Conservation (phyloP, 2,797 vertebrate species). For the Oryzias dopingdopingensis region DNA sequence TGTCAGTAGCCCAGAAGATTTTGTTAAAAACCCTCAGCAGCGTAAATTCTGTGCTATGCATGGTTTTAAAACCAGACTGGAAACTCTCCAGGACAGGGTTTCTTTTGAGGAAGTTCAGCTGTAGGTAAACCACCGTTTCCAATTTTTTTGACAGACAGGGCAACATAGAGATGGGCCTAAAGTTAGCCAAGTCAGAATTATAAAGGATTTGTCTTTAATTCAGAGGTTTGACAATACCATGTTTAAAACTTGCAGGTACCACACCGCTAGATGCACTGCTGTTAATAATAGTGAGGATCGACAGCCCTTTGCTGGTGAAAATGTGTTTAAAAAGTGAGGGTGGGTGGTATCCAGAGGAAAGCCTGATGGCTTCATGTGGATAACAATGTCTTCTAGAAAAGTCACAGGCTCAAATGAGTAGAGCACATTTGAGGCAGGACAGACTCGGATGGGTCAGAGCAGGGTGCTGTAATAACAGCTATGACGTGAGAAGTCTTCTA, state of each 20-base stretch:
- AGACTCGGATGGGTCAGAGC: no score
- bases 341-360: no score
- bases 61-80: not conserved
- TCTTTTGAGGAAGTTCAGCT: not conserved
- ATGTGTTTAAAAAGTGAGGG: no score
- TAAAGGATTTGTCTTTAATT: not conserved
- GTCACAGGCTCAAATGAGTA: no score
- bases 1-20: not conserved
- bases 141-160: not conserved
- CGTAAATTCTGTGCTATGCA: not conserved
- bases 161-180: not conserved
- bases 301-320: not conserved
- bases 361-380: no score
- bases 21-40: not conserved
- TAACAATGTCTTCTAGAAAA: no score
- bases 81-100: not conserved
- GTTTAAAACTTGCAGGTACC: not conserved
- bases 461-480: no score
- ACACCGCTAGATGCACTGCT: not conserved
- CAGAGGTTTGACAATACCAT: not conserved
- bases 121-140: not conserved
- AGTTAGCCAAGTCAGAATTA: not conserved
- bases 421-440: no score
- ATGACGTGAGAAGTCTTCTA: no score
- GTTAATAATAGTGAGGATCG: not conserved